Evolutionary conservation across 2,113 vertebrate species (phyloP).

Genomic region (Sapajus apella): DNA sequence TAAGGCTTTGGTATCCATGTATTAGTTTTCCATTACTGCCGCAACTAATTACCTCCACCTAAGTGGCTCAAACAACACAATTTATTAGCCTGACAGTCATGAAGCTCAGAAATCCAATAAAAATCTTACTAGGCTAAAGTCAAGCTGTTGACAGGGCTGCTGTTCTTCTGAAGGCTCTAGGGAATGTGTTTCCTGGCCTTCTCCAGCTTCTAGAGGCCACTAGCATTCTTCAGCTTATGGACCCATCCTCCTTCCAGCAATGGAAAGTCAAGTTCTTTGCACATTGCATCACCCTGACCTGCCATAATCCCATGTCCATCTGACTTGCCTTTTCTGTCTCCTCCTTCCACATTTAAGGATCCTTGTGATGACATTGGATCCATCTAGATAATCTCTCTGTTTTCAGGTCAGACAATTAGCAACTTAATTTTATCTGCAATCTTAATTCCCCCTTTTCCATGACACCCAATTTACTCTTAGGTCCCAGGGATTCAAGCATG

Average conservation of each 20-base stretch:
- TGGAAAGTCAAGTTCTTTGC: neutral
- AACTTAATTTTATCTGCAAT: neutral
- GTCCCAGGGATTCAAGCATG: neutral
- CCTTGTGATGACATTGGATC: neutral
- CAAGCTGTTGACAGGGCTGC: neutral
- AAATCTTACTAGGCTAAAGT: neutral
- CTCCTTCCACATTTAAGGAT: neutral
- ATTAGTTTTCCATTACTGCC: neutral
- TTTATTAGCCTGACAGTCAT: neutral
- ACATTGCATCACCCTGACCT: too few relatives aligned
- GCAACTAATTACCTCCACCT: neutral
- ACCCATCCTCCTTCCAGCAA: neutral
- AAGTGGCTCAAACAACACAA: neutral
- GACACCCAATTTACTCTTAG: neutral
- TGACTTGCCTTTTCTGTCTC: neutral
- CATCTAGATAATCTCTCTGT: neutral
- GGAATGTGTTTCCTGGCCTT: neutral
- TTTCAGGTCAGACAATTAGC: neutral
- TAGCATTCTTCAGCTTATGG: neutral
- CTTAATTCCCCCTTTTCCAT: neutral
- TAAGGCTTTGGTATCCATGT: neutral
- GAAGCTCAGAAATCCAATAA: neutral
- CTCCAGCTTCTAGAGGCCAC: neutral
- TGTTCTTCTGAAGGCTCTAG: neutral
- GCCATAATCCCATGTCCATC: neutral